These are phyloP conservation scores for Carabus problematicus DNA, from an alignment of 2,888 invertebrate species.

Conservation along the genomic window DNA sequence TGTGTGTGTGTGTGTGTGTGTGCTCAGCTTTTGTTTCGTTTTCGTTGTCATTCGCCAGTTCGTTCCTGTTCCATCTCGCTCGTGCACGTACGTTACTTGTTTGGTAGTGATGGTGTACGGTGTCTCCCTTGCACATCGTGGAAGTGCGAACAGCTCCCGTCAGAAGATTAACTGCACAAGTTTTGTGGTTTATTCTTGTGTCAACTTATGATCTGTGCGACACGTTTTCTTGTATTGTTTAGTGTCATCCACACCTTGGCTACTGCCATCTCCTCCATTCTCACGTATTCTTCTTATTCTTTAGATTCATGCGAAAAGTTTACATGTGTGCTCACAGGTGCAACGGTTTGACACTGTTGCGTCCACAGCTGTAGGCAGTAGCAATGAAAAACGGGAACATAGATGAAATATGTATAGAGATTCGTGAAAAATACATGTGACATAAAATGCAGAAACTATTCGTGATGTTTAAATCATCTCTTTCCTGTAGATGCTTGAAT, in stretches of 20 bases:
- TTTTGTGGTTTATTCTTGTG: constrained; percentile 40
- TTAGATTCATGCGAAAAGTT: constrained; percentile 14
- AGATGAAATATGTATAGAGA: too few species aligned
- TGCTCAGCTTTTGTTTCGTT: constrained; percentile 40
- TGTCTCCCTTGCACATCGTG: background rate
- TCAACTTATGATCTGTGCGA: constrained; percentile 36
- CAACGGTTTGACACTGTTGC: too few species aligned
- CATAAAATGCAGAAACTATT: too few species aligned
- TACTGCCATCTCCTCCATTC: background rate
- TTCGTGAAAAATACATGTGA: too few species aligned
- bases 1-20: constrained; percentile 4
- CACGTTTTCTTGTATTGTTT: constrained; percentile 20
- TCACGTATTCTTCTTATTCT: background rate
- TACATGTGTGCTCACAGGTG: background rate
- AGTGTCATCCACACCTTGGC: constrained; percentile 6
- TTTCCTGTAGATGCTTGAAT: too few species aligned
- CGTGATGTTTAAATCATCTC: too few species aligned
- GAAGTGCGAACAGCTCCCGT: background rate
- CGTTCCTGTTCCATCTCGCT: background rate
- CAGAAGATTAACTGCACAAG: constrained; percentile 38
- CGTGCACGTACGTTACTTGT: background rate
- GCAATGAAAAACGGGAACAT: too few species aligned
- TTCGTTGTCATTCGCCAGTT: constrained; percentile 36
- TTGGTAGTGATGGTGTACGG: too few species aligned
- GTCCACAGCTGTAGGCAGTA: too few species aligned